These are phyloP conservation scores for Lanius ludovicianus DNA, from an alignment of 2,113 vertebrate genomes.

Conservation along the genomic window DNA sequence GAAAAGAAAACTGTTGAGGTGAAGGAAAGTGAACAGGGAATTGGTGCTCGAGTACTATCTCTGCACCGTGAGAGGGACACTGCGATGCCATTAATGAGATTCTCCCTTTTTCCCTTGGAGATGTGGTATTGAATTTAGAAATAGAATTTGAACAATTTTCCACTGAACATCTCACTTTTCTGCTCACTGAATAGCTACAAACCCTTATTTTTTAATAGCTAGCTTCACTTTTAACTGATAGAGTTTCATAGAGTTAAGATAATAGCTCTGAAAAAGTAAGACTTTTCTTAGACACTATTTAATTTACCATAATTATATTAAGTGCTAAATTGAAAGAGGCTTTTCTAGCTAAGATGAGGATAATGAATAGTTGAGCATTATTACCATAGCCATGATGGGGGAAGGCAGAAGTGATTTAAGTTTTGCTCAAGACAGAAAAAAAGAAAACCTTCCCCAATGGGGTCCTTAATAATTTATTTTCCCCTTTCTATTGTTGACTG, in stretches of 20 bases:
- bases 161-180: conserved; percentile 1
- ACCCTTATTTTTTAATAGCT: conserved; percentile 4
- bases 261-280: conserved; percentile 8
- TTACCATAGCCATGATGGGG: not conserved
- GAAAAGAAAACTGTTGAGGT: not conserved
- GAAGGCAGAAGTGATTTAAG: not conserved
- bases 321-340: conserved; percentile 42
- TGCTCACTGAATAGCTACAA: not conserved
- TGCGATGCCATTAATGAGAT: not conserved
- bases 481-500: not conserved
- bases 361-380: conserved; percentile 8
- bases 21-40: not conserved
- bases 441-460: not conserved
- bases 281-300: conserved; percentile 1
- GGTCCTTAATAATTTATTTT: not conserved
- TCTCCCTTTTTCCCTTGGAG: not conserved
- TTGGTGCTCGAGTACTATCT: not conserved
- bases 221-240: conserved; percentile 5
- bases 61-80: accelerated
- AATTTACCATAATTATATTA: conserved; percentile 42
- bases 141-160: conserved; percentile 8
- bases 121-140: conserved; percentile 10
- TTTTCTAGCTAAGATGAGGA: conserved; percentile 12
- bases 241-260: not conserved
- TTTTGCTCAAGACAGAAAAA: not conserved